phyloP scores from a whole-genome alignment of 2,888 invertebrate genomes.

The Liopterus haemorrhoidalis region DNA sequence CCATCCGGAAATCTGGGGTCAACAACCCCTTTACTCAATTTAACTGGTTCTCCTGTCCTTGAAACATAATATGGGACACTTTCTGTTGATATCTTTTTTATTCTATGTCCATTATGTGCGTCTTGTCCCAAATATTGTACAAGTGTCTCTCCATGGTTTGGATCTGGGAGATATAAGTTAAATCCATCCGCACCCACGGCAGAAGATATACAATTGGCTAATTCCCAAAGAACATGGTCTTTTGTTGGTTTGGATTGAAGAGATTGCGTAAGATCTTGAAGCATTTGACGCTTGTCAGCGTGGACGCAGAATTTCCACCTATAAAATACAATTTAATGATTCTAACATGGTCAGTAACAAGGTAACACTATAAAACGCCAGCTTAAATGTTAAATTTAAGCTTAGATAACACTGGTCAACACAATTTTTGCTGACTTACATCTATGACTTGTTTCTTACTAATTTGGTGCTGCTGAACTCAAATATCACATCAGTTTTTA shows the following conservation, averaged over 20 bases:
- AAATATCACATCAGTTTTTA: too few species aligned
- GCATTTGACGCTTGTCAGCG: constrained; percentile 59
- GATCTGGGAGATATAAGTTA: constrained; percentile 54
- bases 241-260: constrained; percentile 57
- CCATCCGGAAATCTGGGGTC: constrained; percentile 52
- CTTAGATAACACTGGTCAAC: too few species aligned
- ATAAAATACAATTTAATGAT: not conserved
- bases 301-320: constrained; percentile 56
- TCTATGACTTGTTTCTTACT: too few species aligned
- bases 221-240: constrained; percentile 59
- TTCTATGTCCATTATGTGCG: too few species aligned
- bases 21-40: constrained; percentile 44
- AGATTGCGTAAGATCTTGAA: constrained; percentile 56
- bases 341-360: not conserved
- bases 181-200: constrained; percentile 63
- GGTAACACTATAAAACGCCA: not conserved
- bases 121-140: constrained; percentile 11
- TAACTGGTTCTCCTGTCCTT: constrained; percentile 46
- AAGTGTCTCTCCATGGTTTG: constrained; percentile 42
- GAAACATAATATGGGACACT: constrained; percentile 44
- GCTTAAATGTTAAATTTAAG: too few species aligned
- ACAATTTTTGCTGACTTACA: too few species aligned
- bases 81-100: constrained; percentile 28
- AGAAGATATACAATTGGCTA: constrained; percentile 58
- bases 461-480: too few species aligned